Percentiles rank a stretch among this genome's conserved stretches.
Conservation (phyloP, 2,113 vertebrate species). For the Zosterops borbonicus region DNA sequence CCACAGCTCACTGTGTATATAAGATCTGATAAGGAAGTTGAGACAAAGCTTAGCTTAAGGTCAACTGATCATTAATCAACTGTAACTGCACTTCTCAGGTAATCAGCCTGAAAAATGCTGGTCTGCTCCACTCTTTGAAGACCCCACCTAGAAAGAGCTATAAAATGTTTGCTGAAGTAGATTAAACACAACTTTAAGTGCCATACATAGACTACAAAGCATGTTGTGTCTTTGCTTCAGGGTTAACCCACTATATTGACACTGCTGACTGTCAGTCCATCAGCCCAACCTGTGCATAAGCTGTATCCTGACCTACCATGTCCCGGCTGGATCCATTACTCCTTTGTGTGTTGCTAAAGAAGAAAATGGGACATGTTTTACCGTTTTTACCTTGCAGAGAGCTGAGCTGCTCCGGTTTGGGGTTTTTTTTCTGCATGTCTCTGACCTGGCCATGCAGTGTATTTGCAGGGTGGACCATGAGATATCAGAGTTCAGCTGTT, state of each 20-base stretch:
- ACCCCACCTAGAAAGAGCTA: slow-evolving; percentile 51
- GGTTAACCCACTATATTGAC: background rate
- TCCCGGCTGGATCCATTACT: background rate
- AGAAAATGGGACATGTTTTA: background rate
- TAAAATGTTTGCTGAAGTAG: slow-evolving; percentile 62
- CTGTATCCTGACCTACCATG: background rate
- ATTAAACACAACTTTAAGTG: slow-evolving; percentile 54
- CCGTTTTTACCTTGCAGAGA: background rate
- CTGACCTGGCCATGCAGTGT: background rate
- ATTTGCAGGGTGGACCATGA: background rate
- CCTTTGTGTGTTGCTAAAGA: background rate
- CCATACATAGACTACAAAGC: slow-evolving; percentile 48
- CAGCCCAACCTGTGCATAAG: background rate
- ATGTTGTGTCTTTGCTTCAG: slow-evolving; percentile 11
- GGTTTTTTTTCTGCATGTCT: background rate
- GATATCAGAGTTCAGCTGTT: background rate
- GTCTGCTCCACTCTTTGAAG: slow-evolving; percentile 44
- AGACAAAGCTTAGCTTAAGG: slow-evolving; percentile 57
- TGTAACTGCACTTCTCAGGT: slow-evolving; percentile 57
- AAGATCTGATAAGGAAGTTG: slow-evolving; percentile 68
- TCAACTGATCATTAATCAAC: slow-evolving; percentile 67
- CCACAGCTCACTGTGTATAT: slow-evolving; percentile 62
- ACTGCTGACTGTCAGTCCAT: background rate
- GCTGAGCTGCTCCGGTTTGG: background rate
- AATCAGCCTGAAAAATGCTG: slow-evolving; percentile 59